Base-by-base conservation (phyloP, 1,140 invertebrate species). In the Rhopalosiphum maidis region DNA sequence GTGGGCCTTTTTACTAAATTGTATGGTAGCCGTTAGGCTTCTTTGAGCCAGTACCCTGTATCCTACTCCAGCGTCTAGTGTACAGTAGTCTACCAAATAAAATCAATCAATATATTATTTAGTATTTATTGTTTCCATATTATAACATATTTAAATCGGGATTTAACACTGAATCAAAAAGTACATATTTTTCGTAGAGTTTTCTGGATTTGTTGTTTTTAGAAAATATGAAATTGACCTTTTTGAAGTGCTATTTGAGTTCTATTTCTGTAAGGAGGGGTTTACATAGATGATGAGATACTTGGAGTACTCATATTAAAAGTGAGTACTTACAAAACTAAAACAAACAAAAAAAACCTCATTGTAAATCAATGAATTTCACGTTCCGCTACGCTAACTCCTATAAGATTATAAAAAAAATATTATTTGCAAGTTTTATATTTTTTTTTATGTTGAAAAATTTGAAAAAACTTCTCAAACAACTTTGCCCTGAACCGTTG, bases 341-440 rank as follows among this genome's bases (percentile, higher is more conserved):
- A 77, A 77, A 77, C 43, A 9, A 46, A 46, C 15, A 46, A 46
- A 35, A n/a, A 35, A n/a, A 3, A 77, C n/a, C 30, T n/a, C 60
- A 35, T 77, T 77, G 60, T 18, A 77, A 77, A 77, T 15, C 11
- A 77, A 77, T 68, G n/a, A 15, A 77, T 18, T 77, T 77, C 1
- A n/a, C 60, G 5, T n/a, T 18, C 5, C 5, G n/a, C 60, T 77
- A n/a, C 15, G n/a, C 60, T 77, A 18, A 18, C 60, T 18, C 18
- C n/a, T n/a, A 54, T 54, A n/a, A 77, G 60, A 77, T n/a, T 77
- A n/a, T 77, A 77, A 77, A 77, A 77, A 77, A 77, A 77, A 51
- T n/a, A 77, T 35, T 5, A 77, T 77, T 68, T 68, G 60, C 30
- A 77, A 77, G 60, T 35, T 77, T 77, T 77, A n/a, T 18, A 77